Percentiles rank a stretch among this genome's conserved stretches.
These are phyloP conservation scores for Callipepla squamata DNA, from an alignment of 2,113 vertebrate species.

Conservation along the genomic window DNA sequence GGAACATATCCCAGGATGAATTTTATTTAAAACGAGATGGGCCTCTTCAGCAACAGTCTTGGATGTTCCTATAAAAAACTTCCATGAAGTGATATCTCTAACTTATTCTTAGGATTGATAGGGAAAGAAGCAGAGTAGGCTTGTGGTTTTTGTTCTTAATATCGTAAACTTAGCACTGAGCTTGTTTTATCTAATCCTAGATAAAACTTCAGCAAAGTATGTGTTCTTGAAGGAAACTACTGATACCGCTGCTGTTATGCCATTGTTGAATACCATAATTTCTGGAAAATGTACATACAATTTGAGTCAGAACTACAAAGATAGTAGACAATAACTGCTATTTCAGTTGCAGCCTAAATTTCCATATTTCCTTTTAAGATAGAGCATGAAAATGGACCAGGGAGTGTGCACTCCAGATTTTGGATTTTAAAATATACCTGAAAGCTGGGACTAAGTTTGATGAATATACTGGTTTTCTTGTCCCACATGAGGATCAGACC, in stretches of 20 bases:
- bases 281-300: not conserved
- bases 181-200: not conserved
- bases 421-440: conserved; percentile 78
- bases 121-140: not conserved
- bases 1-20: not conserved
- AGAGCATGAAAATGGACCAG: not conserved
- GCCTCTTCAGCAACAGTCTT: not conserved
- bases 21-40: not conserved
- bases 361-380: not conserved
- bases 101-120: not conserved
- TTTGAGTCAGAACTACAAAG: not conserved
- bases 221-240: not conserved
- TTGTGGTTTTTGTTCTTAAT: not conserved
- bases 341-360: not conserved
- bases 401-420: not conserved
- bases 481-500: conserved; percentile 93
- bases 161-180: not conserved
- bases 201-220: not conserved
- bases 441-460: conserved; percentile 84
- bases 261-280: not conserved
- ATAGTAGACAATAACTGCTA: not conserved
- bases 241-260: not conserved
- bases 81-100: not conserved
- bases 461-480: conserved; percentile 89
- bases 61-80: not conserved